A percentile compares a stretch with the other conserved stretches of the same genome.
These are phyloP conservation scores for Eurytoma adleriae DNA, from an alignment of 2,888 invertebrate genomes.

Conservation along the genomic window DNA sequence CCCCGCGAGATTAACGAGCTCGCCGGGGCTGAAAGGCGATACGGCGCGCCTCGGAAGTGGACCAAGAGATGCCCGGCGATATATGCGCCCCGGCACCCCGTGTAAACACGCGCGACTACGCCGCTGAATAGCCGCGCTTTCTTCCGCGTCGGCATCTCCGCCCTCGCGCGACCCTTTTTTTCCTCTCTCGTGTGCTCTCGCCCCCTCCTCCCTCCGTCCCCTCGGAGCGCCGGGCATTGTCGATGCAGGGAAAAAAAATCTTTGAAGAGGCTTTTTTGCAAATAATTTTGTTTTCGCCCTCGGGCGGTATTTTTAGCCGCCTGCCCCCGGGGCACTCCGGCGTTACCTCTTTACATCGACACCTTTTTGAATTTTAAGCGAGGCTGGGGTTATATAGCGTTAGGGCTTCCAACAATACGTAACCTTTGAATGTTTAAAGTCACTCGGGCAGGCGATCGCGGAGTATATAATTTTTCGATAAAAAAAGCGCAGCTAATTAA, in stretches of 20 bases:
- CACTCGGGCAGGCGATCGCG: no score
- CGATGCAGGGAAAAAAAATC: slow-evolving; percentile 7
- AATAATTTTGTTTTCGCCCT: slow-evolving; percentile 43
- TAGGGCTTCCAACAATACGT: no score
- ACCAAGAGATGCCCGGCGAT: slow-evolving; percentile 56
- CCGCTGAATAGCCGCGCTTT: slow-evolving; percentile 56
- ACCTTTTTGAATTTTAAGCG: background rate
- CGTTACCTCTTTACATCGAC: background rate
- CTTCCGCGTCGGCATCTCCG: slow-evolving; percentile 31
- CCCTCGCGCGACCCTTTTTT: background rate
- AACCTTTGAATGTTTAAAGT: no score
- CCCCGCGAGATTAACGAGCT: slow-evolving; percentile 57
- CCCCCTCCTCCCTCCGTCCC: background rate
- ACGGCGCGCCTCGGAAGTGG: slow-evolving; percentile 45
- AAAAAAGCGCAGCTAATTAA: background rate
- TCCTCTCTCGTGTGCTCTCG: background rate
- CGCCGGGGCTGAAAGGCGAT: slow-evolving; percentile 28
- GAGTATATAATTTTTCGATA: no score
- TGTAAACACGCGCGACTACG: slow-evolving; percentile 54
- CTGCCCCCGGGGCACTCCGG: background rate
- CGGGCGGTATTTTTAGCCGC: slow-evolving; percentile 25
- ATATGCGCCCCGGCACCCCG: slow-evolving; percentile 25
- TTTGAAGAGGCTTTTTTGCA: slow-evolving; percentile 25
- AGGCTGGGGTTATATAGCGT: background rate
- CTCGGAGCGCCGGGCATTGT: slow-evolving; percentile 21